Evolutionary conservation across 2,113 vertebrate genomes (phyloP).

Genomic region (human (Homo sapiens)): DNA sequence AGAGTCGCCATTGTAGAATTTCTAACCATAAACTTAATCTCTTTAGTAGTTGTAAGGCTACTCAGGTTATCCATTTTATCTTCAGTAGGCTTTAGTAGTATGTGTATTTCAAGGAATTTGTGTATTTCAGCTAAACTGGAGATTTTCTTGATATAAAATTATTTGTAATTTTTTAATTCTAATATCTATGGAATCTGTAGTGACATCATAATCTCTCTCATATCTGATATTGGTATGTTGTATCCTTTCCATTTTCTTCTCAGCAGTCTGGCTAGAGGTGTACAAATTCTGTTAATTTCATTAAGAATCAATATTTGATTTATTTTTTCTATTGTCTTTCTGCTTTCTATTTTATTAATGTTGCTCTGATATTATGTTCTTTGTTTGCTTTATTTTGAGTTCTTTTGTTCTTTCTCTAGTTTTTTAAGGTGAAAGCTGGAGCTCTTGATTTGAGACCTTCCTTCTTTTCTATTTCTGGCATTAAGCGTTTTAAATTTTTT

Average conservation of each 20-base stretch:
- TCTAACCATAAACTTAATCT: not conserved
- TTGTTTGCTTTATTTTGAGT: not conserved
- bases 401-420: not conserved
- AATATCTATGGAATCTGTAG: not conserved
- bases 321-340: not conserved
- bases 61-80: not conserved
- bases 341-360: not conserved
- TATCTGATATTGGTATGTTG: not conserved
- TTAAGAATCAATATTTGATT: not conserved
- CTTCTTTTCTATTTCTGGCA: not conserved
- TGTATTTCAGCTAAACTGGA: not conserved
- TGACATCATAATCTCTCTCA: not conserved
- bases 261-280: not conserved
- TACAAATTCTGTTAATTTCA: not conserved
- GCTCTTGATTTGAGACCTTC: not conserved
- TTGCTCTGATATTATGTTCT: not conserved
- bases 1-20: not conserved
- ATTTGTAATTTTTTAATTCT: not conserved
- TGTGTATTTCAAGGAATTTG: not conserved
- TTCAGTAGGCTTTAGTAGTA: not conserved
- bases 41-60: not conserved
- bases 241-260: not conserved
- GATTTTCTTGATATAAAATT: not conserved
- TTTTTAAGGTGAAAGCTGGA: not conserved
- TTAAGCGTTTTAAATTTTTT: not conserved